phyloP scores from a whole-genome alignment of 2,797 vertebrate species.

The Anguilla obscura region DNA sequence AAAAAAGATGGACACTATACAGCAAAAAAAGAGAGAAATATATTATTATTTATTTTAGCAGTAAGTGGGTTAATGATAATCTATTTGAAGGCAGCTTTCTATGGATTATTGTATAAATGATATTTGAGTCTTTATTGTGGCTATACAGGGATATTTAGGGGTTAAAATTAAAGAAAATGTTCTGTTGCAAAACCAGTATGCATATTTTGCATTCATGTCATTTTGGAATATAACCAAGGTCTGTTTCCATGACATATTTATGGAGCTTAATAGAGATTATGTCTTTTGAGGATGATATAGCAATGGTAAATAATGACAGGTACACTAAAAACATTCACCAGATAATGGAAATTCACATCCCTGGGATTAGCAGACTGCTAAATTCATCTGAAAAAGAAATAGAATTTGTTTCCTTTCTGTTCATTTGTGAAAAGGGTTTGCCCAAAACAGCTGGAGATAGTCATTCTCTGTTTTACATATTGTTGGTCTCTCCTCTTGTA shows the following conservation, averaged over 20 bases:
- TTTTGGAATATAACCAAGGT: not conserved
- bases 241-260: conserved; percentile 8
- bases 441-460: not conserved
- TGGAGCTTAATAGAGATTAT: not conserved
- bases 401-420: not conserved
- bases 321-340: not conserved
- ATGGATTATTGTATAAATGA: not conserved
- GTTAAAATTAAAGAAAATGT: not conserved
- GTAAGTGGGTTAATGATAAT: not conserved
- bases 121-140: not conserved
- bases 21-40: not conserved
- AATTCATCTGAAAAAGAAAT: not conserved
- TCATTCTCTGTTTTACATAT: not conserved
- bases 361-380: not conserved
- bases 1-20: not conserved
- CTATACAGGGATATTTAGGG: not conserved
- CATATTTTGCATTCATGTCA: not conserved
- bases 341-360: not conserved
- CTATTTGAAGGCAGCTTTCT: not conserved
- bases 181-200: not conserved
- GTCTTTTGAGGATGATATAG: not conserved
- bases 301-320: not conserved
- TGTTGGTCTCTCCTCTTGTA: not conserved
- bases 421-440: not conserved
- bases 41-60: not conserved